Conservation (phyloP, 2,888 invertebrate genomes). For the Agriotes lineatus region DNA sequence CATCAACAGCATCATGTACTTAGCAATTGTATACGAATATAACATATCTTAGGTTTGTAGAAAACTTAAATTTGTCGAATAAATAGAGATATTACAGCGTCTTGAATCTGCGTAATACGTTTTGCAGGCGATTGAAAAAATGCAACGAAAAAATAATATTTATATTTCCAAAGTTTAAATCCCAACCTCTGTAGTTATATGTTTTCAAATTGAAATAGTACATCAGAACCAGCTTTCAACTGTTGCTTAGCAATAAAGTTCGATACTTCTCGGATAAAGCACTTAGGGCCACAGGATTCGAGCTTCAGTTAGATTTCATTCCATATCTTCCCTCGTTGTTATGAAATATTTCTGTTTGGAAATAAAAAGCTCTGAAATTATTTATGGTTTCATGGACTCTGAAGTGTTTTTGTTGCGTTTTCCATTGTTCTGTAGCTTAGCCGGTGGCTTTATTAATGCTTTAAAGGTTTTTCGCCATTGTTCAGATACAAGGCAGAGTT, state of each 20-base stretch:
- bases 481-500: not conserved
- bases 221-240: conserved; percentile 17
- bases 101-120: not conserved
- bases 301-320: conserved; percentile 17
- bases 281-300: conserved; percentile 6
- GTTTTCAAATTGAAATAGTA: conserved; percentile 21
- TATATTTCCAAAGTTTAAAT: conserved; percentile 17
- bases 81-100: too few relatives aligned
- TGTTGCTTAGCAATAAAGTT: conserved; percentile 24
- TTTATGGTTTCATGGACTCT: not conserved
- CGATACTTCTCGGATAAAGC: conserved; percentile 13
- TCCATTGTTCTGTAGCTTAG: not conserved
- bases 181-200: conserved; percentile 9
- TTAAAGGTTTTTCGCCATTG: not conserved
- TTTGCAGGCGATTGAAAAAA: conserved; percentile 1
- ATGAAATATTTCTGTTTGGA: not conserved
- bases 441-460: not conserved
- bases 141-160: not conserved
- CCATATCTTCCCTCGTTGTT: not conserved
- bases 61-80: too few relatives aligned
- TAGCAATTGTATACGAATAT: too few relatives aligned
- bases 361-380: not conserved
- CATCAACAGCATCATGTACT: too few relatives aligned
- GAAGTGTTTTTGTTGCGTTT: not conserved
- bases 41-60: too few relatives aligned